Evolutionary conservation across 2,113 vertebrate species (phyloP), one percentile per base, ranked within the genome.

Genomic region (Scomber japonicus): DNA sequence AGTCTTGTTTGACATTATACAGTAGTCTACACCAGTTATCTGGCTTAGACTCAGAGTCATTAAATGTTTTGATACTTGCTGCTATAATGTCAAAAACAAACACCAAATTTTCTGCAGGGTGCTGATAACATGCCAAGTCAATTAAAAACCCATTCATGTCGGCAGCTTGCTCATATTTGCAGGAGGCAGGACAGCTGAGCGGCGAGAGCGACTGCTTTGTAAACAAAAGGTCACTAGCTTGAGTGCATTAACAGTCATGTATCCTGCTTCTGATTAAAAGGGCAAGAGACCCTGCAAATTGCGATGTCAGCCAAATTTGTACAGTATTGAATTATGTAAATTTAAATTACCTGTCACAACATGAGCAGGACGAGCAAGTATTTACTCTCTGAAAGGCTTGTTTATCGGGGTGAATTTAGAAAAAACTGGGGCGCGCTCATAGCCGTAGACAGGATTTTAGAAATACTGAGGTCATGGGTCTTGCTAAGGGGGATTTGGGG

Each of bases 201-300:
- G 7, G 55, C 0, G 48, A 75, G 71, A 78, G 74, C 46, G 61
- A 71, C 62, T n/a, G 71, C 81, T 73, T 56, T 3, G 80, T 70
- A 79, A 86, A 83, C 67, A 75, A 88, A 90, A 92, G 88, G 89
- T 92, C 88, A 89, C 65, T 51, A 35, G 79, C 79, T 85, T 40
- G 77, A 27, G 50, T 55, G 60, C 78, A 83, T 83, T 81, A 84
- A 71, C 76, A 19, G 62, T 40, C 79, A 56, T 62, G 88, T 82
- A 54, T 75, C 63, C 77, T 46, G 80, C 74, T 67, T 80, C 81
- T 78, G 83, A 87, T 86, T 90, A 78, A 88, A 92, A 89, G 80
- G 88, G 77, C 80, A 72, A 14, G 40, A 59, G 73, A 30, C 11
- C 1, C 65, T 40, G 68, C 48, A 53, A 75, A 87, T 48, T 69